Evolutionary conservation across 2,888 invertebrate species (phyloP), one percentile per base, ranked within the genome.

Genomic region (Lithophane semibrunnea): DNA sequence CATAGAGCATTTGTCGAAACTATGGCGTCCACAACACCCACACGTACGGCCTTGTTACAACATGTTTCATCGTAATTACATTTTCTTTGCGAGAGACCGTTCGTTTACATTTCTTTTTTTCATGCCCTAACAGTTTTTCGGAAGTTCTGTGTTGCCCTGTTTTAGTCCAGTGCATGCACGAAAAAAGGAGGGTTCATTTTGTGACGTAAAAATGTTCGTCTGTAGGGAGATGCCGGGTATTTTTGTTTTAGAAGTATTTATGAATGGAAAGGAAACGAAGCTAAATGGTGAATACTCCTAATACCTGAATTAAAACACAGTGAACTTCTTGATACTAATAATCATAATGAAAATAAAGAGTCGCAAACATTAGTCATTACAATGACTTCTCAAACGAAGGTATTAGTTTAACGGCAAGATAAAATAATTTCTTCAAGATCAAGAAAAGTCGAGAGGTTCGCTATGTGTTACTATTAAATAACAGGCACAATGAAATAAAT

Each of bases 21-120:
- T 89, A 86, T 75, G 49, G 24, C 69, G 68, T 66, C 77, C 66
- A 78, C 76, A 78, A 82, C 82, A 85, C 83, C 77, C 79, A 81
- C 82, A 85, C 83, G 86, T 86, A 73, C 82, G 78, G 82, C 84
- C 77, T 75, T 82, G 83, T 75, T 79, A 77, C 77, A 82, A 86
- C 86, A 87, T 90, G 90, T 90, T 89, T 90, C 89, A 88, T 80
- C 82, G 86, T 92, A 91, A 91, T 91, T 90, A 90, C 91, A 89
- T 91, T 91, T 91, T 90, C 92, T 90, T 90, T 91, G 91, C 88
- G 82, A 83, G 74, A 73, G 66, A 73, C 83, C 73, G 71, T 70
- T 79, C 69, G 79, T 81, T 80, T 79, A 71, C 72, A 65, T 73
- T 77, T 66, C 52, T 66, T 77, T 86, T 88, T 88, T 79, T 58